Conservation (phyloP, 2,113 vertebrate genomes). For the Podiceps cristatus region DNA sequence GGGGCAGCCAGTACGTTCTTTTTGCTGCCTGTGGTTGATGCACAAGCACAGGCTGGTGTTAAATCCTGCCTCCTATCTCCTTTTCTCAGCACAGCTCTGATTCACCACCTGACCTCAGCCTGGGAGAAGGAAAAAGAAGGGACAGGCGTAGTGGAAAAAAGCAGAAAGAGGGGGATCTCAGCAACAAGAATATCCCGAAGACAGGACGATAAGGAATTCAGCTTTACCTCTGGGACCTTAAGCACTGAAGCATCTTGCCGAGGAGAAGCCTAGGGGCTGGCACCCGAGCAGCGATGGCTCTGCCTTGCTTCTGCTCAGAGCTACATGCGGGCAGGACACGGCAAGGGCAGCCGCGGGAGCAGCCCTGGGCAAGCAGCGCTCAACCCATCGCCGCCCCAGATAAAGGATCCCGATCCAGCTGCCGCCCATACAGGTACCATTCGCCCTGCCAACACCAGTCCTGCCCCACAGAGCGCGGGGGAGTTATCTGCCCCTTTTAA, state of each 20-base stretch:
- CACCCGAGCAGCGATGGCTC: not conserved
- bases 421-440: not conserved
- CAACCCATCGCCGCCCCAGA: not conserved
- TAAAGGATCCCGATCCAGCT: not conserved
- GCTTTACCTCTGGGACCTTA: not conserved
- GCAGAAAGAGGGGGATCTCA: not conserved
- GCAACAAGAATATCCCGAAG: not conserved
- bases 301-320: not conserved
- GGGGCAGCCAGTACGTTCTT: fast-evolving
- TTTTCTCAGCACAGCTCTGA: not conserved
- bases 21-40: not conserved
- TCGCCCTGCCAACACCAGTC: not conserved
- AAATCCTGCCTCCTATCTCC: not conserved
- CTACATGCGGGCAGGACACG: not conserved
- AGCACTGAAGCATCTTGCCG: not conserved
- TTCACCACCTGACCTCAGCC: not conserved
- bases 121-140: not conserved
- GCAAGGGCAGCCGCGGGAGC: not conserved
- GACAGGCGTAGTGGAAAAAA: not conserved
- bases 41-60: not conserved
- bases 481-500: not conserved
- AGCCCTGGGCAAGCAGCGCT: not conserved
- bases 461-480: not conserved
- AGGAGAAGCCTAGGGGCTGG: not conserved
- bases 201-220: not conserved